Percentiles rank a stretch among this genome's conserved stretches.
Conservation (phyloP, 2,888 invertebrate species). For the Beris chalybata region DNA sequence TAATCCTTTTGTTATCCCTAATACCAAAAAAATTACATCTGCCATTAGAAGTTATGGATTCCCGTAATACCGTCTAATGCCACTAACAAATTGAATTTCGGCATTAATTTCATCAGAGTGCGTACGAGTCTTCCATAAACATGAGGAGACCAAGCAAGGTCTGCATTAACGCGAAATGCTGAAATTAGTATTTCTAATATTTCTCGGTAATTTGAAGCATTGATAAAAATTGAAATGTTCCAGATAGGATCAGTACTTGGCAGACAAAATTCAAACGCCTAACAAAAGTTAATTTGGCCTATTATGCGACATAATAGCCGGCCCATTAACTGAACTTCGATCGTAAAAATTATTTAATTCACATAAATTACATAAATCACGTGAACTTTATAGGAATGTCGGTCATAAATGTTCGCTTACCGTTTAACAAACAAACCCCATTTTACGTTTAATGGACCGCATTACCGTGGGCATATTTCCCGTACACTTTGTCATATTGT, state of each 20-base stretch:
- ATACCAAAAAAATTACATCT: not conserved
- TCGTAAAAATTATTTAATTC: constrained; percentile 3
- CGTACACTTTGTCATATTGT: constrained; percentile 10
- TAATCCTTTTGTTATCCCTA: constrained; percentile 20
- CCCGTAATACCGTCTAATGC: constrained; percentile 20
- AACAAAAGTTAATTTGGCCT: too few species aligned
- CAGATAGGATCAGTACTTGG: too few species aligned
- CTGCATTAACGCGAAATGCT: too few species aligned
- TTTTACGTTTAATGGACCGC: constrained; percentile 27
- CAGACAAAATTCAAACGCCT: too few species aligned
- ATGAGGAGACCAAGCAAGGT: too few species aligned
- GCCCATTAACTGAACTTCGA: not conserved
- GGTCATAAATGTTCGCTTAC: constrained; percentile 8
- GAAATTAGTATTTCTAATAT: too few species aligned
- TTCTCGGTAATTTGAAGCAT: too few species aligned
- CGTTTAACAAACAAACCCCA: constrained; percentile 6
- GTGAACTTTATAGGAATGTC: constrained; percentile 1
- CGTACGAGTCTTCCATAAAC: too few species aligned
- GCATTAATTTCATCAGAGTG: not conserved
- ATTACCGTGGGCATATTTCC: constrained; percentile 19
- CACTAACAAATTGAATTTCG: constrained; percentile 12
- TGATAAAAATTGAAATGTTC: too few species aligned
- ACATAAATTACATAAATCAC: constrained; percentile 11
- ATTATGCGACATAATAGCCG: too few species aligned
- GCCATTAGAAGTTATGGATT: not conserved